A percentile compares a stretch with the other conserved stretches of the same genome.
Evolutionary conservation across 2,888 invertebrate genomes (phyloP).

Genomic region (Cryptocephalus moraei): DNA sequence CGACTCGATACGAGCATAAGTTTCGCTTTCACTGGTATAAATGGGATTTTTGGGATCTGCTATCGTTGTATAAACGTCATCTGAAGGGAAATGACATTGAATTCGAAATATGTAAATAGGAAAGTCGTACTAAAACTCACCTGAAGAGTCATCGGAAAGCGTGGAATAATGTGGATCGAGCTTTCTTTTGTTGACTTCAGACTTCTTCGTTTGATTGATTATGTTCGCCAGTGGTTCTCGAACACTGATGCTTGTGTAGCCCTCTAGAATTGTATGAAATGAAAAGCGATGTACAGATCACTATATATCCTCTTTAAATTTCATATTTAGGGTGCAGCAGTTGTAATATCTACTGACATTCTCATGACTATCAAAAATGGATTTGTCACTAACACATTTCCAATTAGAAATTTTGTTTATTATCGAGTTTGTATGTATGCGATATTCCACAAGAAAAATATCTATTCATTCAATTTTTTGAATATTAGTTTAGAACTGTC

Average conservation of each 20-base stretch:
- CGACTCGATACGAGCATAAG: slow-evolving; percentile 75
- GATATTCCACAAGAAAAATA: no score
- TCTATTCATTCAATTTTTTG: no score
- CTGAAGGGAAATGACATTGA: slow-evolving; percentile 34
- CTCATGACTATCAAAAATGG: no score
- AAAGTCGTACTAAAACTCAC: not conserved
- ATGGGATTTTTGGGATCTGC: slow-evolving; percentile 62
- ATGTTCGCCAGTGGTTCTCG: slow-evolving; percentile 77
- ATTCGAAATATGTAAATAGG: not conserved
- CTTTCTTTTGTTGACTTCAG: slow-evolving; percentile 34
- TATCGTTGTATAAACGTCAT: slow-evolving; percentile 86
- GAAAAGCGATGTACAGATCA: no score
- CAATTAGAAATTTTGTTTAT: no score
- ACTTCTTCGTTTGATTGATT: slow-evolving; percentile 52
- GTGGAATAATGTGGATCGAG: slow-evolving; percentile 75
- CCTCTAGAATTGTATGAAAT: slow-evolving; percentile 59
- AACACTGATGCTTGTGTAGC: slow-evolving; percentile 86
- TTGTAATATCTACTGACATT: no score
- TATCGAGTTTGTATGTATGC: no score
- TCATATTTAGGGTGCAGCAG: no score
- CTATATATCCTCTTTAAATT: no score
- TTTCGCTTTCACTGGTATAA: slow-evolving; percentile 72
- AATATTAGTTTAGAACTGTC: no score
- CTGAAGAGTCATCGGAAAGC: slow-evolving; percentile 63
- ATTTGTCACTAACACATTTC: no score